Base-by-base conservation (phyloP, 2,797 vertebrate species). In the Momotus momota region DNA sequence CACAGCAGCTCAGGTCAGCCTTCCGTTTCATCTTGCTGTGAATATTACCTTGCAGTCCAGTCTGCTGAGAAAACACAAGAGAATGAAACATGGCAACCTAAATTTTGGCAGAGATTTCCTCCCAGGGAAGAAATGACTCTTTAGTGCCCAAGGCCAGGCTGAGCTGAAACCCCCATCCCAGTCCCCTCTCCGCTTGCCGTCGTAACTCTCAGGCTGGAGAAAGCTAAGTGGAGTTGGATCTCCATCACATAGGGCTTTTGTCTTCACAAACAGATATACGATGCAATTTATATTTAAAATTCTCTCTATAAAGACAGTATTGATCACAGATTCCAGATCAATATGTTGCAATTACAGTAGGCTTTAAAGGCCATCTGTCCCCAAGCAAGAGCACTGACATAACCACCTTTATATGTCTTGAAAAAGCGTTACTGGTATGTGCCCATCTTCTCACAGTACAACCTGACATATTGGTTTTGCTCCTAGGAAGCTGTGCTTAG, bases 271-370 rank as follows among this genome's bases (percentile, higher is more conserved):
- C 93, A 96, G 96, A 96, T 96, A 96, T 95, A 97, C 40, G 88
- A 96, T 45, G 93, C 96, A 96, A 96, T 97, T 96, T 97, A 92
- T 96, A 96, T 96, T 96, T 95, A 95, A 95, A 96, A 96, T 94
- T 92, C 94, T 78, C 96, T 90, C 95, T 94, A 95, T 95, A 96
- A 95, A 97, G 96, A 95, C 93, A 62, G 72, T 89, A 96, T 97
- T 89, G 95, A 97, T 95, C 96, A 95, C 96, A 95, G 92, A 97
- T 97, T 92, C 88, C 81, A 64, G 92, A 95, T 97, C 96, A 66
- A 96, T 96, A 92, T 3, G 14, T 94, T 84, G 86, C 96, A 97
- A 97, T 97, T 95, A 95, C 96, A 93, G 79, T 65, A 38, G 88
- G 88, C 88, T 97, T 94, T 93, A 92, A 65, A 87, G 86, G 86